These are phyloP conservation scores for Patella pellucida DNA, from an alignment of 2,888 invertebrate species.

Conservation along the genomic window DNA sequence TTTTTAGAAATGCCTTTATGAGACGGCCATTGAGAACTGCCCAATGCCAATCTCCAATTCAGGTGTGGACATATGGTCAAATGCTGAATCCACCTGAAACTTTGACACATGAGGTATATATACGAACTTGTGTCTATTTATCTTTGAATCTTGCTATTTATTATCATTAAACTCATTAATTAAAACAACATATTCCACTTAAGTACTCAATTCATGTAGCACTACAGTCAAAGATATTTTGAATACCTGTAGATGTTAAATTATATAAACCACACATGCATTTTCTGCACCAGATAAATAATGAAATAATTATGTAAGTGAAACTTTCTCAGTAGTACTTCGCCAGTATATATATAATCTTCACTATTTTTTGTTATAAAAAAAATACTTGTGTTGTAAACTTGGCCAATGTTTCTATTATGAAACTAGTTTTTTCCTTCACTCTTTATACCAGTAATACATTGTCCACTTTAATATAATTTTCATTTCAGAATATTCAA, in stretches of 20 bases:
- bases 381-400: too few species aligned
- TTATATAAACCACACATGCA: neutral
- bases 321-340: neutral
- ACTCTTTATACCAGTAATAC: neutral
- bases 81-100: slow-evolving; percentile 4
- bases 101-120: slow-evolving; percentile 8
- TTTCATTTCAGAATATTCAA: slow-evolving; percentile 5
- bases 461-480: neutral
- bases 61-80: slow-evolving; percentile 9
- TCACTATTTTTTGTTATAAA: too few species aligned
- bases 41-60: slow-evolving; percentile 7
- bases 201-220: slow-evolving; percentile 1
- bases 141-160: neutral
- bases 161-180: neutral
- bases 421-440: too few species aligned
- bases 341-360: neutral
- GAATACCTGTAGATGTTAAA: neutral
- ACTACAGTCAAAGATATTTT: slow-evolving; percentile 2
- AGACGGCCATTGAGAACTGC: slow-evolving; percentile 11
- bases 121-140: slow-evolving; percentile 4
- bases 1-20: slow-evolving; percentile 6
- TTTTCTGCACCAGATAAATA: neutral
- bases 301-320: neutral
- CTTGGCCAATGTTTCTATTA: too few species aligned
- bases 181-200: neutral